Evolutionary conservation across 2,113 vertebrate species (phyloP).

Genomic region (Opisthocomus hoazin): DNA sequence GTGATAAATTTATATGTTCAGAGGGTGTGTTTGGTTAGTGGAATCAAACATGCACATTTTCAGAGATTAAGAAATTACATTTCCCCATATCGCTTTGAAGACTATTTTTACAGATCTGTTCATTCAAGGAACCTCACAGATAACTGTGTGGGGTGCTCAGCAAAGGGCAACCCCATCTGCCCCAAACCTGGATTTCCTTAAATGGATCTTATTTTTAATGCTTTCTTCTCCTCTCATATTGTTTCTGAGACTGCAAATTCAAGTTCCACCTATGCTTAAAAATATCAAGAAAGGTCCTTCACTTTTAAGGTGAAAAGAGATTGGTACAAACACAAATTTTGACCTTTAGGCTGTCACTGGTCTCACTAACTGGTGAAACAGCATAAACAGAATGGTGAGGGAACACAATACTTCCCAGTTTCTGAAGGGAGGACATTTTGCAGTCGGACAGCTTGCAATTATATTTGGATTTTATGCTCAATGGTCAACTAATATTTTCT

Average conservation of each 20-base stretch:
- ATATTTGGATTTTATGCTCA: not conserved
- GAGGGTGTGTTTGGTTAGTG: not conserved
- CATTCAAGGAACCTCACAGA: not conserved
- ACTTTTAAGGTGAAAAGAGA: not conserved
- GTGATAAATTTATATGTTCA: not conserved
- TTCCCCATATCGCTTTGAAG: not conserved
- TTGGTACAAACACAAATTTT: not conserved
- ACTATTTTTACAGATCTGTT: not conserved
- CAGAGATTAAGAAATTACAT: not conserved
- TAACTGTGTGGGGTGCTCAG: not conserved
- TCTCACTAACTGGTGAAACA: not conserved
- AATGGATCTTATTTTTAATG: not conserved
- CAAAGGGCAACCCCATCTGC: too few species aligned
- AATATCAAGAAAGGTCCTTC: accelerated
- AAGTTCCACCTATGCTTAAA: not conserved
- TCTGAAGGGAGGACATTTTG: not conserved
- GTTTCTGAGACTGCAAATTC: not conserved
- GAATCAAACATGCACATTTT: not conserved
- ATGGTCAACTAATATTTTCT: not conserved
- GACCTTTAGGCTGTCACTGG: not conserved
- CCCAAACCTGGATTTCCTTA: too few species aligned
- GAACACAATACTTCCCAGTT: accelerated
- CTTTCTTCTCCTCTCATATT: not conserved
- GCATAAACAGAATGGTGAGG: not conserved
- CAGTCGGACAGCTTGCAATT: not conserved